Base-by-base conservation (phyloP, 1,140 invertebrate genomes). In the Proctacanthus coquilletti region DNA sequence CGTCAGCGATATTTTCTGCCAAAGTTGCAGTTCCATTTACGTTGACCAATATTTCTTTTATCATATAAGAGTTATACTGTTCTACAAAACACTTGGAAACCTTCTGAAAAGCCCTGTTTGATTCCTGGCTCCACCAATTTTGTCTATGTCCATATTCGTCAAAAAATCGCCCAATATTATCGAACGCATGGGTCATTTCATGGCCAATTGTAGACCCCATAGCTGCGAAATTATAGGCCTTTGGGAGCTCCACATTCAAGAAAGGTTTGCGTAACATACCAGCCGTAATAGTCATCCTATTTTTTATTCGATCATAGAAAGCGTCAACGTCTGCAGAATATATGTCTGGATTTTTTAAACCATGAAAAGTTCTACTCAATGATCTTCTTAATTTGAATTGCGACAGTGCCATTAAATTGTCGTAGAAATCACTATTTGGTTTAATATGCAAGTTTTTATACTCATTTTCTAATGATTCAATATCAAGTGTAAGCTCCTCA, bases 1-100 rank as follows among this genome's bases (percentile, higher is more conserved):
- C 92, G 53, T 93, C 88, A 0, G 88, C 88, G 36, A 93, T 82
- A 56, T 93, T 93, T 59, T 93, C 87, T 4, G 71, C 82, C 31
- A 88, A 66, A 2, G 84, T 88, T 21, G 71, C 61, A 33, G 72
- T 71, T 4, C 86, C 86, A 52, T 89, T 77, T 2, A 85, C 62
- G 68, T 83, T 47, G 5, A 53, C 18, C 3, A 51, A 53, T 0
- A 57, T 46, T 17, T 47, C 55, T 15, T 58, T 58, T 10, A 19
- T 20, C 4, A 23, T 25, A 18, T n/a, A 36, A 25, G 23, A 25
- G 13, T 51, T 58, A 48, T 95, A 97, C 46, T 95, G 87, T 20
- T 87, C 66, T n/a, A 94, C 68, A 45, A 94, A 89, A 53, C 92
- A 96, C 36, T 80, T 61, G 0, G 79, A 75, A 46, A 75, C 75